Evolutionary conservation across 37 sponge, comb jelly and placozoan species (phyloP).

Genomic region (Amphimedon queenslandica): DNA sequence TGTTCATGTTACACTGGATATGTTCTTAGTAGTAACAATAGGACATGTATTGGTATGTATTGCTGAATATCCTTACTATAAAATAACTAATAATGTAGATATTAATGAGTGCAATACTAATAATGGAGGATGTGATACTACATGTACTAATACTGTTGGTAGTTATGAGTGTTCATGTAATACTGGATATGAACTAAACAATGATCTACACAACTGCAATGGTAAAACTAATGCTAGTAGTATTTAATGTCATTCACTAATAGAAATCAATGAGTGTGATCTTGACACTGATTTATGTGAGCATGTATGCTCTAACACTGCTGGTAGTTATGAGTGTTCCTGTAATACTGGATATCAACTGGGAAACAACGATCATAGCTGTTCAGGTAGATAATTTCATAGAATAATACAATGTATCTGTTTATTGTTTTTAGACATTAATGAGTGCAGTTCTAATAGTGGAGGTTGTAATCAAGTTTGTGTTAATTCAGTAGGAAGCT

Average conservation of each 20-base stretch:
- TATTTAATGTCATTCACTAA: background rate
- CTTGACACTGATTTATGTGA: background rate
- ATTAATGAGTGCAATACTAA: constrained; percentile 11
- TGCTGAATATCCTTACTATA: background rate
- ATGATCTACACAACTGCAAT: constrained; percentile 5
- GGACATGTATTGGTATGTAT: constrained; percentile 4
- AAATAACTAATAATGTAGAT: too few relatives aligned
- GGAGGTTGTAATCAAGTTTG: constrained; percentile 10
- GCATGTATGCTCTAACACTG: constrained; percentile 24
- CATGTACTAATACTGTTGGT: constrained; percentile 6
- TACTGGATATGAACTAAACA: constrained; percentile 14
- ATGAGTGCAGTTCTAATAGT: constrained; percentile 16
- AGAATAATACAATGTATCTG: too few relatives aligned
- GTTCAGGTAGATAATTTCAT: background rate
- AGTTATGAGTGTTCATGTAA: constrained; percentile 17
- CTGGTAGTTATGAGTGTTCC: constrained; percentile 38
- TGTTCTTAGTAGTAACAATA: background rate
- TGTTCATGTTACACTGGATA: background rate
- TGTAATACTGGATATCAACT: constrained; percentile 27
- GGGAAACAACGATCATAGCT: background rate
- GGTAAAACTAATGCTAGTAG: background rate
- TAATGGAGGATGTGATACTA: constrained; percentile 6
- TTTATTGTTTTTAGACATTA: constrained; percentile 18
- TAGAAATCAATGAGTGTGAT: constrained; percentile 44
- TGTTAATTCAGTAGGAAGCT: constrained; percentile 7